A percentile compares a stretch with the other conserved stretches of the same genome.
Conservation (phyloP, 2,888 invertebrate genomes). For the Agonopterix arenella region DNA sequence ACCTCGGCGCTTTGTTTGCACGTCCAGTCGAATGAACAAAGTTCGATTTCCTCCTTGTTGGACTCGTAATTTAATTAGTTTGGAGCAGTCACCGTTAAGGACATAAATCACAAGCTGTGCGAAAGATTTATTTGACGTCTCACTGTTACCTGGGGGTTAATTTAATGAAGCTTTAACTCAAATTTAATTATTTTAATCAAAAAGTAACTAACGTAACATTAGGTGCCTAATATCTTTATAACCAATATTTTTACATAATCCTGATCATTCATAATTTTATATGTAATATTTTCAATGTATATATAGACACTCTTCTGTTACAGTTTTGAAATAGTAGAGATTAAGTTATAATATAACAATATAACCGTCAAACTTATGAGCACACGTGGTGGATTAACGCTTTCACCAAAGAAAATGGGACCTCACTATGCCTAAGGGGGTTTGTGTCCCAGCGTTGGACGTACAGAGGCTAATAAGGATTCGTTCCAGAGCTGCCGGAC, state of each 20-base stretch:
- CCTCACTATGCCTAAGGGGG: neutral
- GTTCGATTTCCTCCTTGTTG: conserved; percentile 16
- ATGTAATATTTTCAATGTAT: too few species aligned
- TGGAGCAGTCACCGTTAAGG: conserved; percentile 13
- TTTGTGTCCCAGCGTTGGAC: neutral
- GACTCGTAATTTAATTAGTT: conserved; percentile 28
- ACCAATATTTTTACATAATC: neutral
- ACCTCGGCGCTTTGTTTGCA: conserved; percentile 16
- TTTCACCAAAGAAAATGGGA: too few species aligned
- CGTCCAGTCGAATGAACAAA: conserved; percentile 17
- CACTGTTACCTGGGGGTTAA: conserved; percentile 5
- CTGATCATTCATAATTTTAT: too few species aligned
- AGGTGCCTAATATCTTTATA: neutral
- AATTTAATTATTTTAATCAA: too few species aligned
- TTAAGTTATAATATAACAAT: too few species aligned
- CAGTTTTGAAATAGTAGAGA: too few species aligned
- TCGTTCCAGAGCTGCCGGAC: conserved; percentile 78
- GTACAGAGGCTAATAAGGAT: neutral
- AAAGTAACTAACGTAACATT: neutral
- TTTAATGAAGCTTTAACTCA: conserved; percentile 5
- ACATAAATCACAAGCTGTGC: conserved; percentile 21
- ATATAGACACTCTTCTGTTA: too few species aligned
- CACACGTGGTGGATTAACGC: too few species aligned
- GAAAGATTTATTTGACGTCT: conserved; percentile 12
- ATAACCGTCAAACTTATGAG: too few species aligned